Conservation (phyloP, 1,140 invertebrate genomes). For the Plodia interpunctella region DNA sequence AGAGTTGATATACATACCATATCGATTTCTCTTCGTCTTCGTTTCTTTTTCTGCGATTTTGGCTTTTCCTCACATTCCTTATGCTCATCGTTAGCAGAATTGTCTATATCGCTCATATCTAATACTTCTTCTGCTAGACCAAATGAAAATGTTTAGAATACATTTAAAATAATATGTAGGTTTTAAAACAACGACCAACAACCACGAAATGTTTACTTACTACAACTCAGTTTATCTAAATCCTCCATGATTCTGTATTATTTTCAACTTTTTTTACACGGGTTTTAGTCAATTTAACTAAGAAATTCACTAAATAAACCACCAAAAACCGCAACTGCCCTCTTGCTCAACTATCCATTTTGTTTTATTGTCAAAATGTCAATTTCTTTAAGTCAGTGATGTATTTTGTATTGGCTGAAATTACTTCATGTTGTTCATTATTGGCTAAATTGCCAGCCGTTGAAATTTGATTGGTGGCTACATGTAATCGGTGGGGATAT, state of each 20-base stretch:
- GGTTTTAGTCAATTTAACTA: no score
- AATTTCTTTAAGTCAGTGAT: no score
- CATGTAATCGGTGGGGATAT: no score
- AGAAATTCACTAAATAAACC: no score
- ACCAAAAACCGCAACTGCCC: no score
- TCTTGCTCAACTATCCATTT: no score
- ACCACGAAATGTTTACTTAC: conserved; percentile 36
- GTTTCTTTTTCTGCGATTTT: conserved; percentile 56
- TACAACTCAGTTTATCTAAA: conserved; percentile 63
- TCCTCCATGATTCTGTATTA: conserved; percentile 44
- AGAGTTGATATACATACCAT: conserved; percentile 37
- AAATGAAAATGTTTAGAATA: background rate
- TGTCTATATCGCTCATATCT: conserved; percentile 62
- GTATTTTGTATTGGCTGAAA: no score
- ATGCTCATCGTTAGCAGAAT: conserved; percentile 57
- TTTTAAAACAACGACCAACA: background rate
- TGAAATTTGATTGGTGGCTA: no score
- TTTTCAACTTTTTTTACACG: no score
- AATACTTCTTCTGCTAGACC: conserved; percentile 58
- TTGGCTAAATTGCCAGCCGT: no score
- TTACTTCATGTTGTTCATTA: no score
- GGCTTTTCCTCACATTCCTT: conserved; percentile 56
- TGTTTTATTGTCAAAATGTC: no score
- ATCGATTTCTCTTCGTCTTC: conserved; percentile 67
- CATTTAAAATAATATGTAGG: background rate